Evolutionary conservation across 1,140 invertebrate species (phyloP), one percentile per base, ranked within the genome.

Genomic region (Nasonia vitripennis): DNA sequence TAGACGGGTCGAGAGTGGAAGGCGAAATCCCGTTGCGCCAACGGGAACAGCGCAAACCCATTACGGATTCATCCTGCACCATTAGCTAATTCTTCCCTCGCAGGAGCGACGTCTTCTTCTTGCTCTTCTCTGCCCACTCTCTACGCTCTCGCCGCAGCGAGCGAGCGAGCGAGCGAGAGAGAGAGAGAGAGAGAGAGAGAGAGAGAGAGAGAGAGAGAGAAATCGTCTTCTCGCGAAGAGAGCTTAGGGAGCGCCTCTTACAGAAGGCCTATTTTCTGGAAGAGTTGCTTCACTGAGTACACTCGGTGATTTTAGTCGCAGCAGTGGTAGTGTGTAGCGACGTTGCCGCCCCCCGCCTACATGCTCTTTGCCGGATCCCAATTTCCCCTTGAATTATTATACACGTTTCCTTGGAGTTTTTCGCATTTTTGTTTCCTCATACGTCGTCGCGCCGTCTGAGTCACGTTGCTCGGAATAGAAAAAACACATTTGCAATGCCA

Each of bases 31-130:
- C 91, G 89, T 89, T 90, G 91, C 89, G 91, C 88, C 90, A 88
- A 87, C 89, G 75, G 89, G 89, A 93, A 93, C 92, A 92, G 90
- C 89, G 90, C 91, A 92, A 93, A 93, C 90, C 92, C 92, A 93
- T 93, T 93, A 93, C 90, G 92, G 92, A 93, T 93, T 93, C 92
- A 93, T 93, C 92, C 90, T 92, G 91, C 91, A 90, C 91, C 91
- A 93, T 93, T 93, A 93, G 91, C 92, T 93, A 93, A 93, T 93
- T 93, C 92, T 92, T 92, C 89, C 85, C 81, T 80, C 80, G 80
- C 14, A 86, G 73, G 17, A 86, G 78, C 55, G 70, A 48, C 70
- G 70, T 68, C 45, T 80, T 71, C 79, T 81, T 81, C 79, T 41
- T 70, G 62, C 67, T 81, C 4, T 48, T 45, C 48, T 34, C 48